Conservation (phyloP, 2,797 vertebrate genomes). For the Pyrocephalus nanus region DNA sequence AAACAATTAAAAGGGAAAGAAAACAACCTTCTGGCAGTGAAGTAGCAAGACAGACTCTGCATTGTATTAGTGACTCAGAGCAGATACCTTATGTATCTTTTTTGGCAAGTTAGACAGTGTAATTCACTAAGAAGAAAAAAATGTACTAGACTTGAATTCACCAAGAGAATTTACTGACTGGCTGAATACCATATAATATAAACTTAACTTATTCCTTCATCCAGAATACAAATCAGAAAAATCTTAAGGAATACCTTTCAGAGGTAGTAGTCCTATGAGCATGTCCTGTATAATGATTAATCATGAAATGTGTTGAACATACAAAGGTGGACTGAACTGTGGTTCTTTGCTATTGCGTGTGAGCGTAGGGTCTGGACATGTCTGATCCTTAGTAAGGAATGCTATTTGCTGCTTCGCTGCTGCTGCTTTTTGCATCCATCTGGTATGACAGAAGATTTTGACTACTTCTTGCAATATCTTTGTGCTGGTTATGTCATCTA, state of each 20-base stretch:
- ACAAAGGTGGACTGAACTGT: neutral
- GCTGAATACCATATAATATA: neutral
- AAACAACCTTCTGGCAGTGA: neutral
- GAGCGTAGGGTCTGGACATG: accelerated
- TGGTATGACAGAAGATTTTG: neutral
- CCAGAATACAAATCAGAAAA: neutral
- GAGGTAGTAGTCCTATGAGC: neutral
- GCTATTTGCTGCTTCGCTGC: neutral
- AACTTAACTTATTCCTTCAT: neutral
- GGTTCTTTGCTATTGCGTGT: neutral
- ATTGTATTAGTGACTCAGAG: neutral
- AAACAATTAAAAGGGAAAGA: constrained; percentile 38
- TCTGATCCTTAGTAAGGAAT: accelerated
- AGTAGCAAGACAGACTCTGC: neutral
- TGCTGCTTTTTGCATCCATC: neutral
- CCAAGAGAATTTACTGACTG: neutral
- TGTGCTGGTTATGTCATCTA: neutral
- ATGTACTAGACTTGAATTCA: neutral
- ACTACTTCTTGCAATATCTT: neutral
- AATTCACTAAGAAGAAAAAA: neutral
- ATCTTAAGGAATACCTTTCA: neutral
- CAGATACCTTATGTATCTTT: neutral
- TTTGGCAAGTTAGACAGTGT: neutral
- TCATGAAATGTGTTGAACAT: accelerated
- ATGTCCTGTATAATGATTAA: neutral